Evolutionary conservation across 2,113 vertebrate species (phyloP).

Genomic region (Gallinago undulata): DNA sequence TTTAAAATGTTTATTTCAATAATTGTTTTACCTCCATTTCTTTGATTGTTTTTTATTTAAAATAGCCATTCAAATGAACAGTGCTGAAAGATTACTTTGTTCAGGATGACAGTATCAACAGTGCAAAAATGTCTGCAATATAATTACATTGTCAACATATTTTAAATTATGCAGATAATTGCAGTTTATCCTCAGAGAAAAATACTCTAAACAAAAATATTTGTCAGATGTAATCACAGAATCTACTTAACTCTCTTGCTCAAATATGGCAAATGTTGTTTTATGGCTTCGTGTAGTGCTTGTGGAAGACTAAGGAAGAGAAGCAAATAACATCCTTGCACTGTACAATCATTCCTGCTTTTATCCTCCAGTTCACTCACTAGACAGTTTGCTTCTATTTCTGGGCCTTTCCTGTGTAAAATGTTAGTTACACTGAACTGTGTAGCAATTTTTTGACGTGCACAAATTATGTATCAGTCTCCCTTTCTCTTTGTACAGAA

Average conservation of each 20-base stretch:
- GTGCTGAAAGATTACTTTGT: background rate
- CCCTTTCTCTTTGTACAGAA: background rate
- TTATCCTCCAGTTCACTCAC: background rate
- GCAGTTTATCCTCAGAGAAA: background rate
- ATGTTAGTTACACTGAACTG: background rate
- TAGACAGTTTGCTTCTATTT: background rate
- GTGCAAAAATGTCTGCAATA: background rate
- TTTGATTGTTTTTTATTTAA: background rate
- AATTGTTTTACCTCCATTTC: background rate
- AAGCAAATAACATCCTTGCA: background rate
- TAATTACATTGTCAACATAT: background rate
- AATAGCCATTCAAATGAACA: background rate
- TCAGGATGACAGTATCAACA: background rate
- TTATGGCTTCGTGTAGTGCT: background rate
- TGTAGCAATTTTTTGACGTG: background rate
- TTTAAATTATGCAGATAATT: constrained; percentile 11
- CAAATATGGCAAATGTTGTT: background rate
- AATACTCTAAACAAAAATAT: background rate
- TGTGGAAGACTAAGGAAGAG: background rate
- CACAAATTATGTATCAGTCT: background rate
- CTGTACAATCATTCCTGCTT: background rate
- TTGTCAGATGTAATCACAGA: background rate
- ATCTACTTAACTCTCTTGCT: background rate
- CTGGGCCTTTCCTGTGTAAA: background rate
- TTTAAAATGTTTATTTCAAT: background rate